These are phyloP conservation scores for Prietella phreatophila DNA, from an alignment of 2,113 vertebrate genomes.

Conservation along the genomic window DNA sequence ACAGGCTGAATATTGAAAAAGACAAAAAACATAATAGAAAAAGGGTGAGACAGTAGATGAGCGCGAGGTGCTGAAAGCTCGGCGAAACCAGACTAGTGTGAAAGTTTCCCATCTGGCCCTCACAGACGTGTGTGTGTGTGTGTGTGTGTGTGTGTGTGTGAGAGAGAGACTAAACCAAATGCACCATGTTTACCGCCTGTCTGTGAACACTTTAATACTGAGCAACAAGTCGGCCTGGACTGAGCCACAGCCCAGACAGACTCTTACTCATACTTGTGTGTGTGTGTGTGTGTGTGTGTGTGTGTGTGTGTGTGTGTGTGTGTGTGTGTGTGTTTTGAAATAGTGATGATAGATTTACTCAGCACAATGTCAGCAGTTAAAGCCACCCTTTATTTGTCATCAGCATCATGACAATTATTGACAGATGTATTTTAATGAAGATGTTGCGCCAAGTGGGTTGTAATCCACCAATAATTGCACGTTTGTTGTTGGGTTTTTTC, in stretches of 20 bases:
- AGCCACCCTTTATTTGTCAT: conserved; percentile 45
- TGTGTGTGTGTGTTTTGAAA: conserved; percentile 30
- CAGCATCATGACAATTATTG: conserved; percentile 40
- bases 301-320: conserved; percentile 4
- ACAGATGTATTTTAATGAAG: conserved; percentile 18
- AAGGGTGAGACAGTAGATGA: neutral
- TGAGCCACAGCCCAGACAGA: conserved; percentile 28
- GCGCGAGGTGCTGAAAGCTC: neutral
- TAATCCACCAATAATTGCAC: neutral
- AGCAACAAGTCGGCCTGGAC: conserved; percentile 11
- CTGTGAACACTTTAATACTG: conserved; percentile 30
- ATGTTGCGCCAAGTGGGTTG: conserved; percentile 1
- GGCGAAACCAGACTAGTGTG: conserved; percentile 43
- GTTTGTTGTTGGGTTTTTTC: neutral
- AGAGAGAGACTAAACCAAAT: conserved; percentile 9
- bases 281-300: neutral
- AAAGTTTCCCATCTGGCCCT: conserved; percentile 39
- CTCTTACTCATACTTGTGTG: conserved; percentile 38
- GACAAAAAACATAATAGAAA: neutral
- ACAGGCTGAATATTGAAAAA: neutral
- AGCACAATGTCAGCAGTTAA: conserved; percentile 46
- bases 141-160: neutral
- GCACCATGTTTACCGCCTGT: conserved; percentile 42
- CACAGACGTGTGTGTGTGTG: conserved; percentile 34
- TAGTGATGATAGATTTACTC: conserved; percentile 56